Evolutionary conservation across 2,113 vertebrate genomes (phyloP).

Genomic region (western clawed frog (Xenopus tropicalis)): DNA sequence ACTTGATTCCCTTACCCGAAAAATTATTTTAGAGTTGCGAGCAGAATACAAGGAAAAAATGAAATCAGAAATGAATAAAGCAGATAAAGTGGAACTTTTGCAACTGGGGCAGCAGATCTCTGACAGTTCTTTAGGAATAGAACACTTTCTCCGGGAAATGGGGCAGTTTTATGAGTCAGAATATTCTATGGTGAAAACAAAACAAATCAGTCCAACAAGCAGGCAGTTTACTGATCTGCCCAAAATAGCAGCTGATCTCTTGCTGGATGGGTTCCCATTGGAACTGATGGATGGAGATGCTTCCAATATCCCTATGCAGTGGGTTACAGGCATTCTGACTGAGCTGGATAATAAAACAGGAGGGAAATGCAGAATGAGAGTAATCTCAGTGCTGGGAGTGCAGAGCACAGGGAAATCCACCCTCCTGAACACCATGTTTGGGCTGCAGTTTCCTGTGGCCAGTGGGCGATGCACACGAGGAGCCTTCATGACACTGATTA

Average conservation of each 20-base stretch:
- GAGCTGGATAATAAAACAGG: conserved; percentile 55
- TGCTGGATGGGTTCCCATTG: too few species aligned
- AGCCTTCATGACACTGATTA: conserved; percentile 57
- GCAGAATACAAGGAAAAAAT: conserved; percentile 16
- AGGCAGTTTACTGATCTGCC: conserved; percentile 31
- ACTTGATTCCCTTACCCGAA: conserved; percentile 37
- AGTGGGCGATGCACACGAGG: conserved; percentile 57
- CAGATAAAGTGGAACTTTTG: background rate
- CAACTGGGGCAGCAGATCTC: background rate
- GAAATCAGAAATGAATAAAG: too few species aligned
- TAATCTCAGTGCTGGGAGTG: conserved; percentile 67
- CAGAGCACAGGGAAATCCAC: conserved; percentile 75
- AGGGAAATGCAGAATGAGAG: conserved; percentile 57
- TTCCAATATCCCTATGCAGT: conserved; percentile 50
- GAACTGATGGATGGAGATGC: background rate
- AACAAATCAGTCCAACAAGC: background rate
- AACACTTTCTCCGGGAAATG: conserved; percentile 17
- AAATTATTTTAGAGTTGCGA: background rate
- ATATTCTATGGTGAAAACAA: conserved; percentile 37
- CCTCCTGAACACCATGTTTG: conserved; percentile 74
- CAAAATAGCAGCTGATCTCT: background rate
- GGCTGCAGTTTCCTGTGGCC: conserved; percentile 63
- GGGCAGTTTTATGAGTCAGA: conserved; percentile 47
- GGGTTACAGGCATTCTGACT: conserved; percentile 66
- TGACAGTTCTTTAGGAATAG: background rate